Evolutionary conservation across 2,797 vertebrate genomes (phyloP).

Genomic region (Leptoclinus maculatus): DNA sequence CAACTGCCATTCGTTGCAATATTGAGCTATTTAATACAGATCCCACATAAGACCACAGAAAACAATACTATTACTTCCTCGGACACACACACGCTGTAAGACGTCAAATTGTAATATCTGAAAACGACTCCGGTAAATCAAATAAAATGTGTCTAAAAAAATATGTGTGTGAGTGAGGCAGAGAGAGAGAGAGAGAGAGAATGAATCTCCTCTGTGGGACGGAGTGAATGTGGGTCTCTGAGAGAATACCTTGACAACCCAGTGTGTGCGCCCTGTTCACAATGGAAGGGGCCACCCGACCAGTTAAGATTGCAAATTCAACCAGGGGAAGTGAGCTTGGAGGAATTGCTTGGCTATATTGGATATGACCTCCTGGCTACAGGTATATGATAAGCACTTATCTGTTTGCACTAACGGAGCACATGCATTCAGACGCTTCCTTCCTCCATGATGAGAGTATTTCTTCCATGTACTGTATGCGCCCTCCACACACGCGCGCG

Average conservation of each 20-base stretch:
- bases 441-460: constrained; percentile 65
- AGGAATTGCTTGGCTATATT: constrained; percentile 78
- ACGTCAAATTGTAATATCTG: constrained; percentile 47
- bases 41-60: neutral
- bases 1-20: neutral
- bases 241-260: constrained; percentile 64
- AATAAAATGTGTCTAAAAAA: constrained; percentile 28
- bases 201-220: constrained; percentile 48
- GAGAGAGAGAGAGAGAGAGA: constrained; percentile 32
- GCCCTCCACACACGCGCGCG: constrained; percentile 19
- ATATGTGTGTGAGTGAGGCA: neutral
- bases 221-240: constrained; percentile 60
- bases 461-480: constrained; percentile 55
- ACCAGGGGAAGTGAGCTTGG: constrained; percentile 67
- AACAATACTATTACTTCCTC: constrained; percentile 5
- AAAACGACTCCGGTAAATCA: constrained; percentile 19
- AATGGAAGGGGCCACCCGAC: constrained; percentile 69
- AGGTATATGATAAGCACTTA: constrained; percentile 85
- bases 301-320: constrained; percentile 78
- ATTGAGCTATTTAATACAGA: constrained; percentile 8
- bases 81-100: neutral
- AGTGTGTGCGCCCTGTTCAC: constrained; percentile 62
- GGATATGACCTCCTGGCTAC: constrained; percentile 79
- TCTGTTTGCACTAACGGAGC: constrained; percentile 77
- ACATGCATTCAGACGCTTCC: constrained; percentile 73